Evolutionary conservation across 2,888 invertebrate genomes (phyloP).

Genomic region (Synanthedon andrenaeformis): DNA sequence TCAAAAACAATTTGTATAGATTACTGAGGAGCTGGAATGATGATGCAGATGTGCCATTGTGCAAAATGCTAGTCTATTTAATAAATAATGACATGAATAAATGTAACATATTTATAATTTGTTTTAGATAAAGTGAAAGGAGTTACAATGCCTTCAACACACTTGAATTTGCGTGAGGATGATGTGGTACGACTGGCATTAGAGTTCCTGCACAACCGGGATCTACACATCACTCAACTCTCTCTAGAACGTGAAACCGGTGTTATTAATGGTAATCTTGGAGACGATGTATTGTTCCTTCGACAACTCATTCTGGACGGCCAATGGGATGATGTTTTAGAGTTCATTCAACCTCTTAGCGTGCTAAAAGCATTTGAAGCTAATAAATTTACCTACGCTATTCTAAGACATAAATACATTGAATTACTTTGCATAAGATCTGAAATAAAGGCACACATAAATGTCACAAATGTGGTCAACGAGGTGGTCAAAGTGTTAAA

Average conservation of each 20-base stretch:
- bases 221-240: slow-evolving; percentile 91
- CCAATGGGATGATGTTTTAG: slow-evolving; percentile 97
- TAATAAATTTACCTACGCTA: slow-evolving; percentile 86
- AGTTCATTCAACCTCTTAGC: slow-evolving; percentile 94
- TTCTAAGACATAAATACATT: slow-evolving; percentile 92
- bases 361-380: slow-evolving; percentile 85
- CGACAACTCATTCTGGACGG: slow-evolving; percentile 96
- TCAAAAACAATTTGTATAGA: no score
- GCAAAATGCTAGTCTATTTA: no score
- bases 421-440: slow-evolving; percentile 94
- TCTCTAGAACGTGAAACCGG: slow-evolving; percentile 95
- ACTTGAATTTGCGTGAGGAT: slow-evolving; percentile 87
- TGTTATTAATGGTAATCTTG: slow-evolving; percentile 91
- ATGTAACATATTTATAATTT: slow-evolving; percentile 7
- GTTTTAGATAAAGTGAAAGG: slow-evolving; percentile 27
- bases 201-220: slow-evolving; percentile 89
- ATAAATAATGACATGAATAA: not conserved
- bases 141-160: slow-evolving; percentile 80
- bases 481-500: slow-evolving; percentile 93
- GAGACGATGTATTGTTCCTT: slow-evolving; percentile 93
- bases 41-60: no score
- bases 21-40: no score
- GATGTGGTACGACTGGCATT: slow-evolving; percentile 87
- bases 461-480: slow-evolving; percentile 92
- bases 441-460: slow-evolving; percentile 88